phyloP scores from a whole-genome alignment of 2,113 vertebrate species.

The Hemiprocne comata region DNA sequence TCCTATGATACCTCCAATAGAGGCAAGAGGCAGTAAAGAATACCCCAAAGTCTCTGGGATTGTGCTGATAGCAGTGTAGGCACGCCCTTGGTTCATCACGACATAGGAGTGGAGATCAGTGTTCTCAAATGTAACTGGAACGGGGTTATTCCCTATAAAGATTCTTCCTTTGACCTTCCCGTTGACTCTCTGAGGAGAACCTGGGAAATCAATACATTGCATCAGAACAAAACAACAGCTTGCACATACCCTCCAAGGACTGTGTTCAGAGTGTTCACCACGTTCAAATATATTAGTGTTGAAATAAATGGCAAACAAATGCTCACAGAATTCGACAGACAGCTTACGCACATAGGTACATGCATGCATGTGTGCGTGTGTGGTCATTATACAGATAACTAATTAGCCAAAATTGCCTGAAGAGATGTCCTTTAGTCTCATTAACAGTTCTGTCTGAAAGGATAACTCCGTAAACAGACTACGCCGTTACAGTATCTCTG shows the following conservation, averaged over 20 bases:
- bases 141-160: conserved; percentile 80
- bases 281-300: background rate
- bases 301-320: background rate
- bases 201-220: conserved; percentile 67
- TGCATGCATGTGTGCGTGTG: background rate
- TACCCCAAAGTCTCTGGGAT: conserved; percentile 83
- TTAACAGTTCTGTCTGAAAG: background rate
- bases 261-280: accelerated
- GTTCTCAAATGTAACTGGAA: conserved; percentile 80
- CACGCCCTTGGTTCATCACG: conserved; percentile 92
- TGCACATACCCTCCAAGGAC: background rate
- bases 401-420: background rate
- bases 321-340: background rate
- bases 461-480: background rate
- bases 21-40: conserved; percentile 87
- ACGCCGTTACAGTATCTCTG: background rate
- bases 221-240: background rate
- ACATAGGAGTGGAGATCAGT: conserved; percentile 96
- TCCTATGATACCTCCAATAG: conserved; percentile 89
- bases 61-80: conserved; percentile 94
- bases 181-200: conserved; percentile 92
- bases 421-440: background rate
- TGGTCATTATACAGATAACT: background rate
- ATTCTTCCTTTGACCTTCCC: conserved; percentile 90
- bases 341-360: accelerated